phyloP scores from a whole-genome alignment of 2,888 invertebrate genomes.

The Sialis lutaria region DNA sequence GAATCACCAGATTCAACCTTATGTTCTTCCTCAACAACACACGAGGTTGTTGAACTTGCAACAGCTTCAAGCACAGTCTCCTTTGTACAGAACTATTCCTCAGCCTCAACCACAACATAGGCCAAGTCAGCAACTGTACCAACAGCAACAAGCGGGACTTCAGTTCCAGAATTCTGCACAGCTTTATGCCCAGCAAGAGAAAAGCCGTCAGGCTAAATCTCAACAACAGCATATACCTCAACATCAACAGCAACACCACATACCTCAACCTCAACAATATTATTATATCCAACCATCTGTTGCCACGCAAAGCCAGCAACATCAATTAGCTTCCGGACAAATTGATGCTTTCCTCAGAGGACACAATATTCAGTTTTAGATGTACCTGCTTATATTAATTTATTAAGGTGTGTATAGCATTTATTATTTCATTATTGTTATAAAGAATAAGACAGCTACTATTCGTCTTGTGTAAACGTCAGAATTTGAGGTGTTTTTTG shows the following conservation, averaged over 20 bases:
- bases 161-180: slow-evolving; percentile 12
- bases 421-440: too few species aligned
- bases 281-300: slow-evolving; percentile 39
- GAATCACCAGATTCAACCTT: slow-evolving; percentile 59
- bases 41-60: slow-evolving; percentile 37
- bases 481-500: too few species aligned
- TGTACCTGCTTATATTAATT: too few species aligned
- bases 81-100: slow-evolving; percentile 31
- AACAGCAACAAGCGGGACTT: slow-evolving; percentile 34
- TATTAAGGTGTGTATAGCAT: too few species aligned
- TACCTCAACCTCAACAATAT: slow-evolving; percentile 25
- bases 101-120: slow-evolving; percentile 17
- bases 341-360: slow-evolving; percentile 68
- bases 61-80: slow-evolving; percentile 34
- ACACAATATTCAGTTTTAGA: slow-evolving; percentile 45
- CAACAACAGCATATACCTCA: slow-evolving; percentile 48
- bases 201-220: slow-evolving; percentile 44
- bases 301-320: slow-evolving; percentile 11
- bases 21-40: slow-evolving; percentile 32
- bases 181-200: slow-evolving; percentile 41
- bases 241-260: slow-evolving; percentile 26
- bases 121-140: slow-evolving; percentile 21
- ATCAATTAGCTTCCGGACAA: slow-evolving; percentile 42
- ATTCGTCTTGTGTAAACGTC: too few species aligned
- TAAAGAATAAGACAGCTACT: too few species aligned